Evolutionary conservation across 1,140 invertebrate species (phyloP), one percentile per base, ranked within the genome.

Genomic region (Heliconius himera): DNA sequence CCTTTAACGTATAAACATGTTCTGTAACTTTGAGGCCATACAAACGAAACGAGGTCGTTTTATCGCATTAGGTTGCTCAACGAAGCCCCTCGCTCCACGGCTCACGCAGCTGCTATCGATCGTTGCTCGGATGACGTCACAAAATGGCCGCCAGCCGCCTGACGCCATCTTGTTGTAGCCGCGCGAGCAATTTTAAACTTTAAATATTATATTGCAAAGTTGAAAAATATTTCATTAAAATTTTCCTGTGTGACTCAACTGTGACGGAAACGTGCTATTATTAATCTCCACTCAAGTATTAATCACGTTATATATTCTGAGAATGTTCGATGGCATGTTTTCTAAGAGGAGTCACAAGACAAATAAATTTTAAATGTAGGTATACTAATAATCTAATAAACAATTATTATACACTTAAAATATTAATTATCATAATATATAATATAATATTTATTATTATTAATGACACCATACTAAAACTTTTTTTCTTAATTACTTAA

Each of bases 81-180:
- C 74, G 36, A 81, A 66, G 78, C 81, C 60, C 70, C 73, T 75
- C 76, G 41, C 60, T 46, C 20, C 54, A 41, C 66, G 33, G 29
- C 41, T 71, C 22, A 41, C 72, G 79, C 83, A 85, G 83, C 81
- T 85, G 82, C 71, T 80, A 79, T 78, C 82, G 80, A 78, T 70
- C 71, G 78, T 78, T 78, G 80, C 76, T 70, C 75, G 33, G 66
- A 22, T 79, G 80, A 82, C 82, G 75, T 85, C 82, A 83, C 49
- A 60, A 78, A 74, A 76, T 80, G 46, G 73, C 72, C 66, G 74
- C 41, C 41, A 3, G 33, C 22, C 72, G 74, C n/a, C 54, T 11
- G 77, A 26, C 29, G 80, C 84, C 84, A 83, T 85, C 38, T 85
- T 85, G 70, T 72, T 80, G 9, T 26, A 1, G 1, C 13, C 1